phyloP scores from a whole-genome alignment of 37 sponge, comb jelly and placozoan genomes.

The Chondrosia reniformis region DNA sequence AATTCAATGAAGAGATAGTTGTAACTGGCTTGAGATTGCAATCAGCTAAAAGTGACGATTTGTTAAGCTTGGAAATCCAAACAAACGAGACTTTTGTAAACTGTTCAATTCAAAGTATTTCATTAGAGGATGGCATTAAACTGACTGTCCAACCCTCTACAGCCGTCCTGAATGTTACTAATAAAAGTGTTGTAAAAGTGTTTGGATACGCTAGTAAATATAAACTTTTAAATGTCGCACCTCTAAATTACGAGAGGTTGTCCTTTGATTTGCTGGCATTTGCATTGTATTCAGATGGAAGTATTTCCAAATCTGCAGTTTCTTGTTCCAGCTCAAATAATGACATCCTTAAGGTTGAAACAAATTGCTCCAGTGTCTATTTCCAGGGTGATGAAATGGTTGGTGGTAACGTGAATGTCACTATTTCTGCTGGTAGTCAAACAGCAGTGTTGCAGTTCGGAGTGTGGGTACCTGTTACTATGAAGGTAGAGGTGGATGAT shows the following conservation, averaged over 20 bases:
- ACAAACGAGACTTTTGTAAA: too few species aligned
- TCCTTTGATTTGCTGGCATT: not conserved
- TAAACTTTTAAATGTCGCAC: not conserved
- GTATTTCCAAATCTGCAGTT: not conserved
- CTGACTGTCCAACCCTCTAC: too few species aligned
- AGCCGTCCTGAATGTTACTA: not conserved
- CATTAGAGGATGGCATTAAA: too few species aligned
- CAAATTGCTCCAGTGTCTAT: conserved; percentile 39
- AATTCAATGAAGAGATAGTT: too few species aligned
- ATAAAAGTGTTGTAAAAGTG: not conserved
- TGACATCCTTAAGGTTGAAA: conserved; percentile 31
- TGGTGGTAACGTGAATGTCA: conserved; percentile 32
- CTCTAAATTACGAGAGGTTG: not conserved
- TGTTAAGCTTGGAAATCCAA: too few species aligned
- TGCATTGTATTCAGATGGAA: not conserved
- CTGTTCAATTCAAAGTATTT: too few species aligned
- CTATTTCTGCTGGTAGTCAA: not conserved
- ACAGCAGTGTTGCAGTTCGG: not conserved
- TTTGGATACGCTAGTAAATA: not conserved
- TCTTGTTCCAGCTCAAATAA: not conserved
- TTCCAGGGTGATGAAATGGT: conserved; percentile 58
- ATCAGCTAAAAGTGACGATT: too few species aligned
- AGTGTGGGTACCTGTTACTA: conserved; percentile 40
- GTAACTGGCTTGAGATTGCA: too few species aligned
- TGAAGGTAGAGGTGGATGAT: conserved; percentile 22